Evolutionary conservation across 1,140 invertebrate genomes (phyloP), one percentile per base, ranked within the genome.

Genomic region (Glossosoma conforme): DNA sequence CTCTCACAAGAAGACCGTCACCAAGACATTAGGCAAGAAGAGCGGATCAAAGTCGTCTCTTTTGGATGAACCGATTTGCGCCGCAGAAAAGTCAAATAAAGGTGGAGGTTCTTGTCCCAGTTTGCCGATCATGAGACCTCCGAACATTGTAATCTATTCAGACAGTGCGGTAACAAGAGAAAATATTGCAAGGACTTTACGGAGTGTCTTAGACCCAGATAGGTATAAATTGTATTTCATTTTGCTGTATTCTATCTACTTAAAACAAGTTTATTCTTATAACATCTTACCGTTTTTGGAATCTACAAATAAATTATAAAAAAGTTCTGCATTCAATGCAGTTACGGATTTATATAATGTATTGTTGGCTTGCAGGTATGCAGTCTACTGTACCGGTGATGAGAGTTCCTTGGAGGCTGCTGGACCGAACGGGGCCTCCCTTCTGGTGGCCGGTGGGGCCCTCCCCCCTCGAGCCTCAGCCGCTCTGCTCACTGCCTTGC

Each of bases 361-460:
- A 44, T 9, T 20, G 19, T 54, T 36, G 21, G 38, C 14, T 44
- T 46, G 5, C 25, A 58, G 56, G 22, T 58, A 58, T 54, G 56
- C 52, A n/a, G 52, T 58, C n/a, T 58, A 58, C 47, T 54, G 40
- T 24, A 49, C 52, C 6, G 56, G 56, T 10, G 51, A 54, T 22
- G 47, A 50, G 18, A 21, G 35, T 3, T 38, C 33, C 3, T 25
- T 58, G 36, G 56, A 58, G 24, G 20, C 36, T 9, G 75, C 81
- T 32, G 92, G 89, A 86, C 72, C 79, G 20, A 79, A 84, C 4
- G 82, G 87, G 37, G 81, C 86, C 1, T 79, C 78, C 2, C 67
- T 93, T 10, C 75, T 93, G 20, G 82, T 92, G 0, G 80, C 91
- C 21, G 88, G 85, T 55, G 88, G 89, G 0, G 81, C 82, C 50